A percentile compares a stretch with the other conserved stretches of the same genome.
These are phyloP conservation scores for Gobionotothen gibberifrons DNA, from an alignment of 2,797 vertebrate species.

Conservation along the genomic window DNA sequence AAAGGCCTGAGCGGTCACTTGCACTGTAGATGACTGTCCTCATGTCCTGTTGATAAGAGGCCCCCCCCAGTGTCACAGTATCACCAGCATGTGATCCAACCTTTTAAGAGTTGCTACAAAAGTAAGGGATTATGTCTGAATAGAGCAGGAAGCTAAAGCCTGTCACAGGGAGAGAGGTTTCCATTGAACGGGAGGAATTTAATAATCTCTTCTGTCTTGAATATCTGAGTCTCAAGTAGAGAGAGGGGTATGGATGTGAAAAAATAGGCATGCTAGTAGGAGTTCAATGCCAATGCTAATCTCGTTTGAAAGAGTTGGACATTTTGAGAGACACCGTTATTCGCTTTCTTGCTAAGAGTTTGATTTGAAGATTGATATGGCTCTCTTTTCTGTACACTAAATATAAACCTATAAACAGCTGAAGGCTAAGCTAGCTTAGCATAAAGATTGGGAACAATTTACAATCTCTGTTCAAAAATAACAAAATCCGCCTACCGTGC, in stretches of 20 bases:
- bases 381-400: not conserved
- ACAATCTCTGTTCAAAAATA: not conserved
- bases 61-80: slow-evolving; percentile 55
- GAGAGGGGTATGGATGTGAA: not conserved
- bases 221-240: slow-evolving; percentile 35
- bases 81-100: slow-evolving; percentile 64
- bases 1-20: slow-evolving; percentile 55
- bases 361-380: not conserved
- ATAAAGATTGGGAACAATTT: not conserved
- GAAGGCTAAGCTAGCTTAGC: not conserved
- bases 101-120: slow-evolving; percentile 55
- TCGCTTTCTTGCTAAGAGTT: not conserved
- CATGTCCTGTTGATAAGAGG: slow-evolving; percentile 57
- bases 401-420: not conserved
- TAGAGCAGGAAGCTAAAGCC: slow-evolving; percentile 61
- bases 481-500: not conserved
- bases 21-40: slow-evolving; percentile 68
- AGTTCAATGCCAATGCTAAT: not conserved
- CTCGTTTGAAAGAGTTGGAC: not conserved
- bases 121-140: slow-evolving; percentile 67
- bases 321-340: not conserved
- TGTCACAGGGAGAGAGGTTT: slow-evolving; percentile 51
- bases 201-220: slow-evolving; percentile 67
- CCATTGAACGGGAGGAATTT: slow-evolving; percentile 68
- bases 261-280: not conserved